phyloP scores from a whole-genome alignment of 2,888 invertebrate genomes.

The Phania funesta region DNA sequence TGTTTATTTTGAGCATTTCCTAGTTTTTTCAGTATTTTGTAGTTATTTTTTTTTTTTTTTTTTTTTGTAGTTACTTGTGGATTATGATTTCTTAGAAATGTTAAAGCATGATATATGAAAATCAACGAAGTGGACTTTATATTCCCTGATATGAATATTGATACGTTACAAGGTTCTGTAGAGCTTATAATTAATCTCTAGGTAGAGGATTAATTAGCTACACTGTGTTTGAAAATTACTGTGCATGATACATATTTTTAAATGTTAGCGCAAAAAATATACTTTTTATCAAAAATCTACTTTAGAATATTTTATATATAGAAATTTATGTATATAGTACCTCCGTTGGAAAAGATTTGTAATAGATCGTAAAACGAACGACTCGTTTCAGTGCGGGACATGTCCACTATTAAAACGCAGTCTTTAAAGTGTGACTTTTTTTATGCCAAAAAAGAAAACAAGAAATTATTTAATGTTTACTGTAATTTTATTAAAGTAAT shows the following conservation, averaged over 20 bases:
- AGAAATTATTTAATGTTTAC: not conserved
- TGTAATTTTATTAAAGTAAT: too few relatives aligned
- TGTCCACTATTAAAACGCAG: constrained; percentile 14
- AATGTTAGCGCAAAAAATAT: not conserved
- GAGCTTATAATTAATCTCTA: too few relatives aligned
- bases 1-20: too few relatives aligned
- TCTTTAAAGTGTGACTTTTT: not conserved
- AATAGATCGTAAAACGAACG: constrained; percentile 64
- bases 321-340: constrained; percentile 20
- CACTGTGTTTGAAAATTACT: not conserved
- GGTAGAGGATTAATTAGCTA: too few relatives aligned
- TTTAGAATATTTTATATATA: not conserved
- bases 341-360: constrained; percentile 62
- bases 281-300: not conserved
- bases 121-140: too few relatives aligned
- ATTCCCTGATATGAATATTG: too few relatives aligned
- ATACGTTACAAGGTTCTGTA: too few relatives aligned
- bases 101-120: too few relatives aligned
- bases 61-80: too few relatives aligned
- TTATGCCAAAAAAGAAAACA: not conserved
- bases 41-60: too few relatives aligned
- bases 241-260: constrained; percentile 1
- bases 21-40: too few relatives aligned
- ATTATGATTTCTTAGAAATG: too few relatives aligned
- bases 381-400: constrained; percentile 49